These are phyloP conservation scores for Atherinomorus stipes DNA, from an alignment of 2,113 vertebrate genomes.

Conservation along the genomic window DNA sequence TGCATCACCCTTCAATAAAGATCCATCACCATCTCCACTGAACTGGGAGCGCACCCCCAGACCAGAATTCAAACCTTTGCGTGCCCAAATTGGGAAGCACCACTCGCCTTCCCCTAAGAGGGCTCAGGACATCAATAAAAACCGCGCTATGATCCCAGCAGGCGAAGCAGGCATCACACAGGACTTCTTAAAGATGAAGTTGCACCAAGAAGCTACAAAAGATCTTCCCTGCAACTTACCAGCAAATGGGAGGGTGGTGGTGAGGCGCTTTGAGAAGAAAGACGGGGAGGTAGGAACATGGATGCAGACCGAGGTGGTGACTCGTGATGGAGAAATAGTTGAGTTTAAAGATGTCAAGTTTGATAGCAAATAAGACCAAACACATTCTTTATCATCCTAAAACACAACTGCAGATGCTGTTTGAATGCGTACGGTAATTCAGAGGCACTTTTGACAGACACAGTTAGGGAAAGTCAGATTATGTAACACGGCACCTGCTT, in stretches of 20 bases:
- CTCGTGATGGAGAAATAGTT: conserved; percentile 69
- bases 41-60: conserved; percentile 43
- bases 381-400: background rate
- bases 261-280: conserved; percentile 60
- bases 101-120: conserved; percentile 8
- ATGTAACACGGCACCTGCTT: background rate
- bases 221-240: conserved; percentile 64
- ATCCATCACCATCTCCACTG: background rate
- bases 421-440: background rate
- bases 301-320: conserved; percentile 76
- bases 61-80: conserved; percentile 10
- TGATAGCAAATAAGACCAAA: conserved; percentile 39
- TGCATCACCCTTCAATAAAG: background rate
- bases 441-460: background rate
- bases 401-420: background rate
- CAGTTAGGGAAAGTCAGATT: background rate
- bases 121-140: conserved; percentile 24
- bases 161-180: background rate
- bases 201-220: conserved; percentile 50
- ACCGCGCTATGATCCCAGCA: background rate
- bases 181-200: conserved; percentile 50
- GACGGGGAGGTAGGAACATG: conserved; percentile 56
- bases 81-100: background rate
- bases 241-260: conserved; percentile 53
- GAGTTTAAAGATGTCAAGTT: conserved; percentile 71